Base-by-base conservation (phyloP, 2,797 vertebrate genomes). In the Lithobates pipiens region DNA sequence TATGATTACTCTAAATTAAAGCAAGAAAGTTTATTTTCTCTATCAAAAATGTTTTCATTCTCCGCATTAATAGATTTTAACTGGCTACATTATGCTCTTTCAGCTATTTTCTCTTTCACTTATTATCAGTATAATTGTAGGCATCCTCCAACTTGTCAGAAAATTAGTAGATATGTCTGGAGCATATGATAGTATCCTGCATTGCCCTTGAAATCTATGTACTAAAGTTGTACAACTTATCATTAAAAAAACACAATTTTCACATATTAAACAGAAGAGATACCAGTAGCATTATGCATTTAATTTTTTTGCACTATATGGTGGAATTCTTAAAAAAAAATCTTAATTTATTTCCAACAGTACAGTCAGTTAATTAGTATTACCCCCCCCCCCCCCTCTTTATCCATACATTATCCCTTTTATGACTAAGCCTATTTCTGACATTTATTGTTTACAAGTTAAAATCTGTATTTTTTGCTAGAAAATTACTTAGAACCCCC, bases 1-100 rank as follows among this genome's bases (percentile, higher is more conserved):
- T 69, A 77, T 36, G 50, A 76, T 69, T 82, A 82, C 11, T 10
- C 18, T 71, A 9, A 44, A 83, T 50, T 50, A 75, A 67, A 42
- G 15, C 5, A 61, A 18, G 32, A 76, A 76, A 34, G 42, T 16
- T 77, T 63, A 18, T 61, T 11, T 61, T 34, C 29, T 63, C 21
- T 39, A 36, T 39, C 46, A 76, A 76, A 32, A 21, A 23, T 76
- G 18, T 13, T 32, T 63, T 76, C 27, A 77, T 39, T 68, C 36
- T 79, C 18, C 13, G 25, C 67, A 70, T 29, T 0, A n/a, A 32
- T 54, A 9, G 3, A 70, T 70, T 32, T 50, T 32, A 69, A 50
- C 9, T 46, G n/a, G 27, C 25, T 46, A 16, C 21, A 57, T 1
- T 76, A n/a, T n/a, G 23, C 54, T 36, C 36, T 50, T 54, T n/a